Conservation (phyloP, 53 echinoderm and acorn worm species). For the Antedon mediterranea region DNA sequence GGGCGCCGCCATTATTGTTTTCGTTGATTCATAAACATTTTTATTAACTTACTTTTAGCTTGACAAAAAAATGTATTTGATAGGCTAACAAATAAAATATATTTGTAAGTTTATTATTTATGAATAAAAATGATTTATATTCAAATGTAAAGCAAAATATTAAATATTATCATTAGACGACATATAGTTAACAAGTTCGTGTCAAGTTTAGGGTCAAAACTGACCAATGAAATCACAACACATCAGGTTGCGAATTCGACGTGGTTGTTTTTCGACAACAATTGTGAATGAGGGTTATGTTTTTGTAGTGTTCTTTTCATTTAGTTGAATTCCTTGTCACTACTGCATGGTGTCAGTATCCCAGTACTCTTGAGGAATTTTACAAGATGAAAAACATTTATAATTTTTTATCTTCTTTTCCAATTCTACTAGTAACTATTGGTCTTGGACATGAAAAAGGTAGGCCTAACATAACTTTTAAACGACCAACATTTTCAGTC, state of each 20-base stretch:
- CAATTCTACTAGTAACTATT: slow-evolving; percentile 69
- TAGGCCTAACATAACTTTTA: slow-evolving; percentile 7
- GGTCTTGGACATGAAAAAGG: slow-evolving; percentile 67
- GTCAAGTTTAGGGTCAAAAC: not conserved
- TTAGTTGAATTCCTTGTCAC: not conserved
- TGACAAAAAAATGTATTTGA: too few relatives aligned
- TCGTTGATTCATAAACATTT: not conserved
- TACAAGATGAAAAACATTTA: slow-evolving; percentile 63
- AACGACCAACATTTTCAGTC: not conserved
- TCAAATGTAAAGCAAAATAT: not conserved
- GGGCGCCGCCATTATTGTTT: slow-evolving; percentile 25
- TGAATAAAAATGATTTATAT: not conserved
- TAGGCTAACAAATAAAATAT: not conserved
- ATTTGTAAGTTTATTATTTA: not conserved
- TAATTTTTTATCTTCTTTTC: slow-evolving; percentile 53
- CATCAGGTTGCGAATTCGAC: slow-evolving; percentile 27
- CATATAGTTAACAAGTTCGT: not conserved
- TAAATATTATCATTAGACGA: not conserved
- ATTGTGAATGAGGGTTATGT: not conserved
- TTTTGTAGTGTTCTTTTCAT: not conserved
- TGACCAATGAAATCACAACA: slow-evolving; percentile 46
- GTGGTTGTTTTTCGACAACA: slow-evolving; percentile 9
- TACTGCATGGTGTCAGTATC: not conserved
- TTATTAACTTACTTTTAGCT: too few relatives aligned
- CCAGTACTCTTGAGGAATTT: not conserved